These are phyloP conservation scores for Cydia strobilella DNA, from an alignment of 1,140 invertebrate genomes.

Conservation along the genomic window DNA sequence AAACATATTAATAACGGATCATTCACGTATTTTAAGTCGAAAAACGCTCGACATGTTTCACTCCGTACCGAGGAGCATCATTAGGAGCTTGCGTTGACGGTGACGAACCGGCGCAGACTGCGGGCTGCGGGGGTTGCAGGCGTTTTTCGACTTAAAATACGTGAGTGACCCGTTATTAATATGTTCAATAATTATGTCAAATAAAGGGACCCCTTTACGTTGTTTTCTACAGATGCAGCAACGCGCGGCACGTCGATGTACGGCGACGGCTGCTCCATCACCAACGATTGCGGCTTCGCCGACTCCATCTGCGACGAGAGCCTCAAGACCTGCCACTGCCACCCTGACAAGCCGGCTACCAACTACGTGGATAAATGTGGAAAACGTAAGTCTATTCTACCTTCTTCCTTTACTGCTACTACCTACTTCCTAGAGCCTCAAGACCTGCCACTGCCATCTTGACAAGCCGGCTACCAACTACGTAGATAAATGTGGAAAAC, in stretches of 20 bases:
- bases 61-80: no score
- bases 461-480: slow-evolving; percentile 88
- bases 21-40: no score
- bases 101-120: no score
- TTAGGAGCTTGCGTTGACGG: no score
- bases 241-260: slow-evolving; percentile 54
- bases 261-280: slow-evolving; percentile 86
- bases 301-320: slow-evolving; percentile 86
- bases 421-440: slow-evolving; percentile 38
- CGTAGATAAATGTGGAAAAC: slow-evolving; percentile 89
- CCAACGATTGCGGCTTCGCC: slow-evolving; percentile 86
- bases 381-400: slow-evolving; percentile 80
- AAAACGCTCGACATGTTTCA: no score
- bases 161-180: no score
- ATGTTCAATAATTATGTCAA: no score
- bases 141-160: no score
- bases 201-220: no score
- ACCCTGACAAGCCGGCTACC: slow-evolving; percentile 85
- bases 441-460: slow-evolving; percentile 85
- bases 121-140: no score
- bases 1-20: no score
- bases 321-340: slow-evolving; percentile 86
- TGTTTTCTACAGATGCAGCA: slow-evolving; percentile 52
- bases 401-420: no score
- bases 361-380: slow-evolving; percentile 93